Base-by-base conservation (phyloP, 2,888 invertebrate species). In the Thereva nobilitata region DNA sequence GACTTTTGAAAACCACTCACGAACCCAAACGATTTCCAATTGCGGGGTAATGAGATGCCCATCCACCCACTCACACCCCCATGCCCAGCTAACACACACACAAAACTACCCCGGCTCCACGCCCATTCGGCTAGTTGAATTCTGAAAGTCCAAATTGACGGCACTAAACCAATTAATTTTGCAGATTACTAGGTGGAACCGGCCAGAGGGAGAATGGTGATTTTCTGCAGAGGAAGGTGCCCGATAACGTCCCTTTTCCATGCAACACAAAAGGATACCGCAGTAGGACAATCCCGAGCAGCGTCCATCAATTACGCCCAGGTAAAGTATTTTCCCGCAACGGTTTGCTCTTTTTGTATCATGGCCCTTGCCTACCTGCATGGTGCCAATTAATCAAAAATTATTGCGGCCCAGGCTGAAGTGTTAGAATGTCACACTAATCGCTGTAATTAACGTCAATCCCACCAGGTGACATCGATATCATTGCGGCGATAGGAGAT, bases 401-500 rank as follows among this genome's bases (percentile, higher is more conserved):
- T 67, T 55, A 63, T 49, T 55, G 47, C 40, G 41, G 40, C 44
- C 47, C 10, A 45, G 10, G 42, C 40, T 45, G 12, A 41, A 53
- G 44, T 37, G 57, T 54, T 44, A 4, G 44, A 53, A 9, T 53
- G 38, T 23, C 41, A 6, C 5, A 61, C 49, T 50, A 61, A n/a
- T 42, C 35, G 38, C 23, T 54, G 40, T 44, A 8, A 8, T 37
- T 54, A 35, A 42, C 53, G 35, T 44, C 42, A n/a, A 42, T 50
- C 5, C 35, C 9, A 10, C 76, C 76, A 9, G 86, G 86, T 4
- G 87, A 87, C 73, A 84, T 87, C 38, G 86, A 86, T 71, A 78
- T 87, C 0, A 78, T 87, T 38, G 86, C 79, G 0, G 83, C 85
- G 1, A 77, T 87, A 61, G 87, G 87, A 0, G 87, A 87, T 74